phyloP scores from a whole-genome alignment of 2,888 invertebrate species.

The Epirrhoe tristata region DNA sequence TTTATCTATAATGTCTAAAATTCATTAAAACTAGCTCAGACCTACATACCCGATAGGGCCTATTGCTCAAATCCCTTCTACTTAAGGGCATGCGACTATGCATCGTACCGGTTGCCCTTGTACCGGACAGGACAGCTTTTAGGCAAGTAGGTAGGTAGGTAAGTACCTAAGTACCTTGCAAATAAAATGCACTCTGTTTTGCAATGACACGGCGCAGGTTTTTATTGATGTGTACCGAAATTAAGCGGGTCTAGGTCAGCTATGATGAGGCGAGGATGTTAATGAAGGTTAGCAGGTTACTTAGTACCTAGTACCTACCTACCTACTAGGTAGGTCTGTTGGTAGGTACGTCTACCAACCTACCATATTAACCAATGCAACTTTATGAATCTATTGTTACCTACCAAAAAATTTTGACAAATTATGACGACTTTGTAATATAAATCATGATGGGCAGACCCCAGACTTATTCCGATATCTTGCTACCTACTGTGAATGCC shows the following conservation, averaged over 20 bases:
- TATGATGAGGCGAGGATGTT: conserved; percentile 3
- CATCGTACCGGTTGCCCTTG: conserved; percentile 63
- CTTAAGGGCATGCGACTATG: conserved; percentile 55
- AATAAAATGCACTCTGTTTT: conserved; percentile 35
- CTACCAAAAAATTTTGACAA: too few relatives aligned
- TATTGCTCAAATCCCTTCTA: conserved; percentile 62
- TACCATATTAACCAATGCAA: too few relatives aligned
- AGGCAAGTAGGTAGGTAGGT: conserved; percentile 41
- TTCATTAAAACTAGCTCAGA: conserved; percentile 37
- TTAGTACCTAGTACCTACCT: neutral
- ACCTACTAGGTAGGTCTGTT: neutral
- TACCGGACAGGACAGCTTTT: conserved; percentile 57
- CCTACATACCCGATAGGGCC: conserved; percentile 43
- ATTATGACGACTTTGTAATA: too few relatives aligned
- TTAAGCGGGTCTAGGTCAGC: conserved; percentile 1
- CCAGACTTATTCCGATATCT: too few relatives aligned
- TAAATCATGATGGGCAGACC: too few relatives aligned
- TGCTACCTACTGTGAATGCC: too few relatives aligned
- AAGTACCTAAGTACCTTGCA: conserved; percentile 25
- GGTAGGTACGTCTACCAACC: too few relatives aligned
- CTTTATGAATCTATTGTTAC: too few relatives aligned
- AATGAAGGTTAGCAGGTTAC: conserved; percentile 4
- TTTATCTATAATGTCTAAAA: conserved; percentile 21
- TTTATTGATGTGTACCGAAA: conserved; percentile 12
- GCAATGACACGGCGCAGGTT: conserved; percentile 23